phyloP scores from a whole-genome alignment of 2,888 invertebrate genomes.

The Orchesella flavescens region DNA sequence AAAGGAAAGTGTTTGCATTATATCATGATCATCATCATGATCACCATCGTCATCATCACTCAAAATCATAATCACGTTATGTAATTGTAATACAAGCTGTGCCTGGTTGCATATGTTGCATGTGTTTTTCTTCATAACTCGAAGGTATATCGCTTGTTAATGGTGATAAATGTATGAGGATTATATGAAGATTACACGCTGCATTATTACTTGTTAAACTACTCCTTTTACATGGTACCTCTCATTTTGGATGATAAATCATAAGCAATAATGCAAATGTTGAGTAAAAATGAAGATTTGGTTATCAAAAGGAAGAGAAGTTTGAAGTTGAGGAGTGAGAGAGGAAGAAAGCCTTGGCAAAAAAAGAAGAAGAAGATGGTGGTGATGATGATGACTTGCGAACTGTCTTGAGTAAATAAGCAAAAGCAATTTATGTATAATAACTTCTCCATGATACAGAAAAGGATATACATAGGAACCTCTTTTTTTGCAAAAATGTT shows the following conservation, averaged over 20 bases:
- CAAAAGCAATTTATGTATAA: neutral
- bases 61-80: neutral
- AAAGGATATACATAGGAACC: too few species aligned
- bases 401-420: neutral
- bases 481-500: too few species aligned
- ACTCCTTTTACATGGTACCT: too few species aligned
- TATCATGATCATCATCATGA: neutral
- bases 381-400: neutral
- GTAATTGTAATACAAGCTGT: neutral
- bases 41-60: neutral
- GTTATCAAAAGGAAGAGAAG: neutral
- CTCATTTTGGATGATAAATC: too few species aligned
- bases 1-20: constrained; percentile 12
- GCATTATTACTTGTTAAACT: too few species aligned
- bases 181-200: neutral
- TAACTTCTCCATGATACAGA: constrained; percentile 3
- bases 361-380: neutral
- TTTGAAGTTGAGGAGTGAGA: neutral
- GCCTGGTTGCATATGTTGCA: too few species aligned
- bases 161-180: neutral
- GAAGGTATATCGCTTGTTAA: neutral
- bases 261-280: neutral
- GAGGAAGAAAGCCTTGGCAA: constrained; percentile 9
- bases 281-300: too few species aligned
- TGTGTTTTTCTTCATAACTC: neutral